phyloP scores from a whole-genome alignment of 2,888 invertebrate genomes.

The Apocheima hispidaria region DNA sequence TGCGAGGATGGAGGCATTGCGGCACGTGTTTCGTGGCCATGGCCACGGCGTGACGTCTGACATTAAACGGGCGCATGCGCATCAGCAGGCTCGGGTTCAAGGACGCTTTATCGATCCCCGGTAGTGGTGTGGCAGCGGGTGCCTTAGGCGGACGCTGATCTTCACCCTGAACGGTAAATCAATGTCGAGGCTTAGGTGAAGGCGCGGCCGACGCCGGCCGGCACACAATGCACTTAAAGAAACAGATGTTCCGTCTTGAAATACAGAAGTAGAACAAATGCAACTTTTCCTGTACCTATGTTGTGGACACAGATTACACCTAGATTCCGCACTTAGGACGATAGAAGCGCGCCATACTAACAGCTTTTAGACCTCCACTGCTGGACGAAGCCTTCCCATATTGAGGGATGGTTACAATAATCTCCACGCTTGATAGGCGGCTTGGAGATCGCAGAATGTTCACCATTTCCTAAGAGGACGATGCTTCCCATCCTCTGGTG shows the following conservation, averaged over 20 bases:
- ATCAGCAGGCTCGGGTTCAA: slow-evolving; percentile 70
- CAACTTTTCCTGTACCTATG: not conserved
- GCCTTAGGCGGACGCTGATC: slow-evolving; percentile 73
- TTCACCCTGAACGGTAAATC: slow-evolving; percentile 59
- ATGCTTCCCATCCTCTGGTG: too few species aligned
- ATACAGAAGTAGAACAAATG: slow-evolving; percentile 5
- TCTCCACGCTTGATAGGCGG: too few species aligned
- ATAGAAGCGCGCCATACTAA: too few species aligned
- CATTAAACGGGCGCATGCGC: slow-evolving; percentile 72
- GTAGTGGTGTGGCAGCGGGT: slow-evolving; percentile 63
- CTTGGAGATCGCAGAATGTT: too few species aligned
- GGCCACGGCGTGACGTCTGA: slow-evolving; percentile 79
- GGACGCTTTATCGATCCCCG: slow-evolving; percentile 76
- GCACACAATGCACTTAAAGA: slow-evolving; percentile 13
- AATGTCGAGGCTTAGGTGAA: slow-evolving; percentile 56
- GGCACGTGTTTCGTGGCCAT: slow-evolving; percentile 76
- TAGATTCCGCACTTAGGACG: too few species aligned
- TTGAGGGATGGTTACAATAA: too few species aligned
- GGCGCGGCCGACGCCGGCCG: slow-evolving; percentile 63
- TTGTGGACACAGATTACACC: too few species aligned
- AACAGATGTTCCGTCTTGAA: slow-evolving; percentile 17
- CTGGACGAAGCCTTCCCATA: too few species aligned
- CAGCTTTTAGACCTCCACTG: too few species aligned
- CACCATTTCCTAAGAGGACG: too few species aligned
- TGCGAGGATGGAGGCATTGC: slow-evolving; percentile 51